Percentiles rank a stretch among this genome's conserved stretches.
These are phyloP conservation scores for Phoxinus dragarum DNA, from an alignment of 2,797 vertebrate genomes.

Conservation along the genomic window DNA sequence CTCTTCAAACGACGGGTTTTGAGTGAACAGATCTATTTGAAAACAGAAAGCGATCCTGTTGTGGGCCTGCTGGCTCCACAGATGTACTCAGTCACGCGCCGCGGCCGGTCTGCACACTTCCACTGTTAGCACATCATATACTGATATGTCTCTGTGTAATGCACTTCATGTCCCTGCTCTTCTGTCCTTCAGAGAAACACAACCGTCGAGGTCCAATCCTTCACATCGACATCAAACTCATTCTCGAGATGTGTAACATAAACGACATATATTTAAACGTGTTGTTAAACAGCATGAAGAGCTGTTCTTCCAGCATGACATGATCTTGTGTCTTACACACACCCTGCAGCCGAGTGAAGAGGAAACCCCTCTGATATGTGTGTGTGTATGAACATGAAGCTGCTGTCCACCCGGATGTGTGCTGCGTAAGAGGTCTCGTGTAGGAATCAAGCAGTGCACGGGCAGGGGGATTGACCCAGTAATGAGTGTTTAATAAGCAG, in stretches of 20 bases:
- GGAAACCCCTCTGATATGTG: neutral
- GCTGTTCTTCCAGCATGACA: neutral
- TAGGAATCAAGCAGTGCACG: neutral
- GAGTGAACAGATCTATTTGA: neutral
- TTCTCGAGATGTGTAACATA: neutral
- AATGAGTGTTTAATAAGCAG: neutral
- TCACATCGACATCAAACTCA: neutral
- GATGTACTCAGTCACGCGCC: slow-evolving; percentile 1
- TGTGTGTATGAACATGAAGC: neutral
- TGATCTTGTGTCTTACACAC: neutral
- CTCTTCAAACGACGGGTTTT: neutral
- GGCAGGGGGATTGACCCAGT: neutral
- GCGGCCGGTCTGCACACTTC: neutral
- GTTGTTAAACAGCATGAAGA: neutral
- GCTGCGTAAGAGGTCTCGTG: neutral
- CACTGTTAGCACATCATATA: neutral
- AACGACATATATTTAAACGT: neutral
- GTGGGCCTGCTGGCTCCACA: neutral
- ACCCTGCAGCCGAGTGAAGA: neutral
- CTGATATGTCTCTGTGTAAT: slow-evolving; percentile 18
- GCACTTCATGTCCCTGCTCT: neutral
- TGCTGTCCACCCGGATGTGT: neutral
- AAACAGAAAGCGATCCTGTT: neutral
- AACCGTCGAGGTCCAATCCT: neutral
- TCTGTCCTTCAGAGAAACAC: slow-evolving; percentile 1